A percentile compares a stretch with the other conserved stretches of the same genome.
Evolutionary conservation across 2,888 invertebrate genomes (phyloP).

Genomic region (Noctua janthina): DNA sequence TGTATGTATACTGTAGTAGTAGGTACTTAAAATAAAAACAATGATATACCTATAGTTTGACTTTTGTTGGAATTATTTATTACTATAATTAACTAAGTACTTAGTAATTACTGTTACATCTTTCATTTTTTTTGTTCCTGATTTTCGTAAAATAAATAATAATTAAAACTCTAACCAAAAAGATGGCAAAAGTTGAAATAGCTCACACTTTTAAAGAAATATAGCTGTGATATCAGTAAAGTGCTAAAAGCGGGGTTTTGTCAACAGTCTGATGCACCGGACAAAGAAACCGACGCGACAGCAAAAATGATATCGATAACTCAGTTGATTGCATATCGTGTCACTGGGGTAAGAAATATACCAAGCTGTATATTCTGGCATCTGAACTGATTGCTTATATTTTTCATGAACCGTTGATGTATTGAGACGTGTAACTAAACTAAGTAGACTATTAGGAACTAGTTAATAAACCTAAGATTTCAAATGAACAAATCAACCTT

Average conservation of each 20-base stretch:
- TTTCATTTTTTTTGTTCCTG: slow-evolving; percentile 2
- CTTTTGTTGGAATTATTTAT: slow-evolving; percentile 8
- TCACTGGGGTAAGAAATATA: background rate
- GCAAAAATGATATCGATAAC: slow-evolving; percentile 38
- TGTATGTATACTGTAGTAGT: background rate
- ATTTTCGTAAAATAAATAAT: background rate
- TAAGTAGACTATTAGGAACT: background rate
- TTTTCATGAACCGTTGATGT: background rate
- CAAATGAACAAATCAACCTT: background rate
- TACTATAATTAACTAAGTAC: background rate
- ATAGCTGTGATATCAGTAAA: background rate
- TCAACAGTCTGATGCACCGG: slow-evolving; percentile 29
- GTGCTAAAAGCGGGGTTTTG: slow-evolving; percentile 38
- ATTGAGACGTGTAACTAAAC: background rate
- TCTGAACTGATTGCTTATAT: too few species aligned
- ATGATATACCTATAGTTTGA: background rate
- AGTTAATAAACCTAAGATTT: background rate
- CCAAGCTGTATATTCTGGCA: background rate
- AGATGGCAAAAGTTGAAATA: background rate
- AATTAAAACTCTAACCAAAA: background rate
- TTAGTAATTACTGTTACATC: slow-evolving; percentile 6
- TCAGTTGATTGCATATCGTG: slow-evolving; percentile 8
- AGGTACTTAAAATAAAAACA: slow-evolving; percentile 1
- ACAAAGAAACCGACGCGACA: slow-evolving; percentile 29
- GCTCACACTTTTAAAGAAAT: slow-evolving; percentile 1